A percentile compares a stretch with the other conserved stretches of the same genome.
Conservation (phyloP, 1,140 invertebrate genomes). For the Penaeus vannamei region DNA sequence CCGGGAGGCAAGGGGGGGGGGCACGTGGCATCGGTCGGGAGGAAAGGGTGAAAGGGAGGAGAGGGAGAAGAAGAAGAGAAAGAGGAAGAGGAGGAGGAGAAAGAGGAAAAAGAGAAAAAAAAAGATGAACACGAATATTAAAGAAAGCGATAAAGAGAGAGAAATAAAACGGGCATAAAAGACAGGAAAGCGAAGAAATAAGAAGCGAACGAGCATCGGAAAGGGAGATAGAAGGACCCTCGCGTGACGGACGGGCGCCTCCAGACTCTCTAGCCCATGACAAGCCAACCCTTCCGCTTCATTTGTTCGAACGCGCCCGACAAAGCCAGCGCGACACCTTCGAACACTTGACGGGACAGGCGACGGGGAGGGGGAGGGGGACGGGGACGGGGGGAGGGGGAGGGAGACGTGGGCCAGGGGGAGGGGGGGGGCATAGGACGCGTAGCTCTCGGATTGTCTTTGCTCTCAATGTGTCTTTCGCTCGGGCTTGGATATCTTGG, state of each 20-base stretch:
- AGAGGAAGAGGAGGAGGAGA: constrained; percentile 17
- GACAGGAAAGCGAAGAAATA: neutral
- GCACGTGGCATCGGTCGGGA: too few species aligned
- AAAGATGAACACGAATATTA: neutral
- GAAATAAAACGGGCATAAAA: neutral
- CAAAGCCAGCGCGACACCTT: too few species aligned
- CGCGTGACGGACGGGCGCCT: too few species aligned
- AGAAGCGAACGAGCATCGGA: neutral
- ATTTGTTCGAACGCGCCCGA: too few species aligned
- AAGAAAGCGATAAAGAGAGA: constrained; percentile 11
- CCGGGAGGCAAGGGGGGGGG: too few species aligned
- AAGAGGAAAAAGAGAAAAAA: neutral
- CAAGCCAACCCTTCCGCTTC: too few species aligned
- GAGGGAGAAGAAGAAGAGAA: neutral
- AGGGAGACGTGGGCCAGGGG: neutral
- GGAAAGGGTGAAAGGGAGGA: neutral
- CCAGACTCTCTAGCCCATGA: too few species aligned
- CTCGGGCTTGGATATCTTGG: neutral
- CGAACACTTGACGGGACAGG: too few species aligned
- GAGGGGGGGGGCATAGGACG: neutral
- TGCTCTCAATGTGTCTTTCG: too few species aligned
- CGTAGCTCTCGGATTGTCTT: neutral
- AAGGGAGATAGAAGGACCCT: neutral
- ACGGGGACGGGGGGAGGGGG: neutral
- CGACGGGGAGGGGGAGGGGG: too few species aligned